These are phyloP conservation scores for Polydesmus complanatus DNA, from an alignment of 2,888 invertebrate genomes.

Conservation along the genomic window DNA sequence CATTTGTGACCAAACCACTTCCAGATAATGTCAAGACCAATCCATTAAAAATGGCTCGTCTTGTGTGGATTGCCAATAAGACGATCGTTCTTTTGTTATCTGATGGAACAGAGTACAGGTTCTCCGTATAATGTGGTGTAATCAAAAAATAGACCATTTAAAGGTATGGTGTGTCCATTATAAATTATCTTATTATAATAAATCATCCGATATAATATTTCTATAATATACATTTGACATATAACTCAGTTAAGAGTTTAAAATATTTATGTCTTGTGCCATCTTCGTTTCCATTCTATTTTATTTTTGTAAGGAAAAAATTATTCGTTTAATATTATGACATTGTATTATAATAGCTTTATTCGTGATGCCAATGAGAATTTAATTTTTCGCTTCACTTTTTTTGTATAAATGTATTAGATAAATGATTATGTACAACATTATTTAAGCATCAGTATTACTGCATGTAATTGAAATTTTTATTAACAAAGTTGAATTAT, in stretches of 20 bases:
- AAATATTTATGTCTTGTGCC: not conserved
- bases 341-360: not conserved
- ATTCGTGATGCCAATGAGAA: not conserved
- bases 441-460: not conserved
- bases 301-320: not conserved
- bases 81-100: slow-evolving; percentile 87
- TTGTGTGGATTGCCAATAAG: slow-evolving; percentile 90
- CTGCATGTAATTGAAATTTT: too few species aligned
- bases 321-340: too few species aligned
- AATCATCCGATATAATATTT: not conserved
- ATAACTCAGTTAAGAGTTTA: not conserved
- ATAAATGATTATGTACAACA: not conserved
- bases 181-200: not conserved
- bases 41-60: slow-evolving; percentile 74
- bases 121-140: slow-evolving; percentile 45
- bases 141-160: not conserved
- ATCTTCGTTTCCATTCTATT: not conserved
- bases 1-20: slow-evolving; percentile 83
- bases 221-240: not conserved
- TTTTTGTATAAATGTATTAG: too few species aligned
- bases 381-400: too few species aligned
- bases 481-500: too few species aligned
- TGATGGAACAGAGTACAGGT: slow-evolving; percentile 83
- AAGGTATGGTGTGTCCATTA: not conserved
- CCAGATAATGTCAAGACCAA: slow-evolving; percentile 49